These are phyloP conservation scores for Drepanosiphum platanoidis DNA, from an alignment of 2,888 invertebrate genomes.

Conservation along the genomic window DNA sequence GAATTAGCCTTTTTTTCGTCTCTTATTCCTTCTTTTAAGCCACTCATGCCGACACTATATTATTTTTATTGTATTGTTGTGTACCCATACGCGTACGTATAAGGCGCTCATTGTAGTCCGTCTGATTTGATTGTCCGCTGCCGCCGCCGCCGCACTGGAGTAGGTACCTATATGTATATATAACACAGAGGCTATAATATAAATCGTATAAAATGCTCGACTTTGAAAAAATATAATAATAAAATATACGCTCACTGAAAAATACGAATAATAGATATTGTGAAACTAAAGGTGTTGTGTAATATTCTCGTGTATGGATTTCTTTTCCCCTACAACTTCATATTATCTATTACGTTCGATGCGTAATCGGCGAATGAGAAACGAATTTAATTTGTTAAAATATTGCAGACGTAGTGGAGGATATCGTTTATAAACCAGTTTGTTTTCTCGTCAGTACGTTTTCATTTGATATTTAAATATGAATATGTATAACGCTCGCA, in stretches of 20 bases:
- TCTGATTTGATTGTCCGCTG: not conserved
- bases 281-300: not conserved
- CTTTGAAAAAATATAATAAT: not conserved
- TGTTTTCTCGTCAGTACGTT: too few species aligned
- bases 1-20: slow-evolving; percentile 22
- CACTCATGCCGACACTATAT: slow-evolving; percentile 3
- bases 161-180: not conserved
- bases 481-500: too few species aligned
- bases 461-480: too few species aligned
- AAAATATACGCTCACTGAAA: not conserved
- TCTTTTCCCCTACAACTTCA: too few species aligned
- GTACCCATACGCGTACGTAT: not conserved
- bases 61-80: not conserved
- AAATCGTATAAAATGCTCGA: not conserved
- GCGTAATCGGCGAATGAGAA: too few species aligned
- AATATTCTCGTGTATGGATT: too few species aligned
- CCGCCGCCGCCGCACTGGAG: not conserved
- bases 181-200: too few species aligned
- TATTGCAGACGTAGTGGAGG: too few species aligned
- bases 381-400: too few species aligned
- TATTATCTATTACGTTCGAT: too few species aligned
- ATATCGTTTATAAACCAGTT: too few species aligned
- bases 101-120: not conserved
- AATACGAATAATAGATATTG: too few species aligned
- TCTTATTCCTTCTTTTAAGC: not conserved